These are phyloP conservation scores for Corella eumyota DNA, from an alignment of 23 tunicate species.

Conservation along the genomic window DNA sequence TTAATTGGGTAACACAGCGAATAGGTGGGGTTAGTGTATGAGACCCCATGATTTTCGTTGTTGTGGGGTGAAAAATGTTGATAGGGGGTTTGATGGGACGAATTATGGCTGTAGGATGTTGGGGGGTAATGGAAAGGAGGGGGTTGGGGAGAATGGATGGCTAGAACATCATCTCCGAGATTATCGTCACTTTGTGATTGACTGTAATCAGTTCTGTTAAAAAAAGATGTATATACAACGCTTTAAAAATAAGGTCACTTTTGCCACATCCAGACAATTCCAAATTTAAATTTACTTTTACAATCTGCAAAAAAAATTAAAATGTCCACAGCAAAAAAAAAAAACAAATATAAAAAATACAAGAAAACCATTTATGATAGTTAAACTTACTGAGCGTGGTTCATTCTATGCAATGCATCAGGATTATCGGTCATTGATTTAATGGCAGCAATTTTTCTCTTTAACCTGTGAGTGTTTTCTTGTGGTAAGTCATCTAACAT, in stretches of 20 bases:
- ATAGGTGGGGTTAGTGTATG: slow-evolving; percentile 16
- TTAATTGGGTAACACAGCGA: too few relatives aligned
- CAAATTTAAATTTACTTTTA: too few relatives aligned
- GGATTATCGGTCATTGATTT: slow-evolving; percentile 14
- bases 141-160: slow-evolving; percentile 52
- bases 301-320: too few relatives aligned
- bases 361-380: too few relatives aligned
- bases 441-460: slow-evolving; percentile 21
- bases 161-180: slow-evolving; percentile 44
- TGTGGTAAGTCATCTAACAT: slow-evolving; percentile 11
- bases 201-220: slow-evolving; percentile 9
- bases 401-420: too few relatives aligned
- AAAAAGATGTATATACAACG: neutral
- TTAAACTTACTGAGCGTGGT: too few relatives aligned
- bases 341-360: neutral
- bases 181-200: slow-evolving; percentile 50
- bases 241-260: too few relatives aligned
- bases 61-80: neutral
- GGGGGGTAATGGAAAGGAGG: slow-evolving; percentile 12
- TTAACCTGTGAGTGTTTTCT: slow-evolving; percentile 17
- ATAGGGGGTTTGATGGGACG: slow-evolving; percentile 6
- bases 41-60: neutral
- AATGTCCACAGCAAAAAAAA: too few relatives aligned
- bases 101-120: too few relatives aligned
- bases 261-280: too few relatives aligned